A percentile compares a stretch with the other conserved stretches of the same genome.
Conservation (phyloP, 2,113 vertebrate genomes). For the Rhinoderma darwinii region DNA sequence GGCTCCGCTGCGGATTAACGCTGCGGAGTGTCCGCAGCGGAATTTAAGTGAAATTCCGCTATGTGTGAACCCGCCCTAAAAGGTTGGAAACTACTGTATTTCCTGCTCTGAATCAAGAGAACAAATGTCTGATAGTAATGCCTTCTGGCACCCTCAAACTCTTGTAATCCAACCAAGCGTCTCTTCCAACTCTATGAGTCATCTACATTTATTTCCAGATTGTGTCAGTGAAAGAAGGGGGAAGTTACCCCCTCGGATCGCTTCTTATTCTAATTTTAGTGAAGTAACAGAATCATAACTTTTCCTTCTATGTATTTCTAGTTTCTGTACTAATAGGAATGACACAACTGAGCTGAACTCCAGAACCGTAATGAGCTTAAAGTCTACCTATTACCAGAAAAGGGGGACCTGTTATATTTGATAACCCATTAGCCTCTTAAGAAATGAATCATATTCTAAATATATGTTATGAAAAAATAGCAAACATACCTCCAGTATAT, state of each 20-base stretch:
- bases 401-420: too few relatives aligned
- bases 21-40: too few relatives aligned
- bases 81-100: background rate
- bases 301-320: slow-evolving; percentile 18
- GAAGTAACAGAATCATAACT: slow-evolving; percentile 6
- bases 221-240: slow-evolving; percentile 19
- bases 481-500: too few relatives aligned
- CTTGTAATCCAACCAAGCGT: background rate
- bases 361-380: background rate
- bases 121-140: background rate
- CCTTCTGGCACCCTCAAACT: background rate
- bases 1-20: too few relatives aligned
- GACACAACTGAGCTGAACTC: background rate
- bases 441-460: too few relatives aligned
- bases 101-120: background rate
- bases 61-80: too few relatives aligned
- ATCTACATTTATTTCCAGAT: slow-evolving; percentile 44
- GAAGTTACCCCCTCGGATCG: background rate
- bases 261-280: slow-evolving; percentile 26
- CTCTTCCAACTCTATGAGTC: slow-evolving; percentile 24
- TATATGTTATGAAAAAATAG: too few relatives aligned
- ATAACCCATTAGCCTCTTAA: too few relatives aligned
- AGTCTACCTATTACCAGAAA: too few relatives aligned
- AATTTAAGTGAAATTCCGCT: too few relatives aligned
- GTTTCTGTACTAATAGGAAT: background rate